phyloP scores from a whole-genome alignment of 1,140 invertebrate species.

The Hyles vespertilio region DNA sequence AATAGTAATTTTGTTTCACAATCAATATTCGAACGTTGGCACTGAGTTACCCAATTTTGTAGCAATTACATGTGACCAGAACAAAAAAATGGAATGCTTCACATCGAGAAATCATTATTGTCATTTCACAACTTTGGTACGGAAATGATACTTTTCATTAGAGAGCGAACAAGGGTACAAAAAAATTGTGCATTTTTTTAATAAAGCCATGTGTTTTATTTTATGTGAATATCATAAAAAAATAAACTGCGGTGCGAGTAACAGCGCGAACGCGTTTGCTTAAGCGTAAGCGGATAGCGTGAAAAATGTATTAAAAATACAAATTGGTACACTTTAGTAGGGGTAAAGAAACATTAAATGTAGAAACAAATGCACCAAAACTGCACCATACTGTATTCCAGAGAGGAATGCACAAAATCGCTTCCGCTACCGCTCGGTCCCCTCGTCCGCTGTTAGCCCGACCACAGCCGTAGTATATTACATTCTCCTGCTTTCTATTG shows the following conservation, averaged over 20 bases:
- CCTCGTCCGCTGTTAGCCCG: background rate
- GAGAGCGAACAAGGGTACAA: slow-evolving; percentile 4
- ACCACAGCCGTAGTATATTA: slow-evolving; percentile 3
- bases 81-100: slow-evolving; percentile 13
- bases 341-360: no score
- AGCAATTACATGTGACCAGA: slow-evolving; percentile 9
- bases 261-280: no score
- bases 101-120: slow-evolving; percentile 50
- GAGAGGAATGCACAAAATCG: no score
- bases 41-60: slow-evolving; percentile 30
- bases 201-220: no score
- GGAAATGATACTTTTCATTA: slow-evolving; percentile 10
- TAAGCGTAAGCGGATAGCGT: no score
- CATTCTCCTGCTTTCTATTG: slow-evolving; percentile 9
- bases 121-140: slow-evolving; percentile 59
- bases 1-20: slow-evolving; percentile 6
- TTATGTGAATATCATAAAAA: no score
- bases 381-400: no score
- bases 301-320: no score
- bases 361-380: no score
- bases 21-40: slow-evolving; percentile 21
- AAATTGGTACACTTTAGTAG: no score
- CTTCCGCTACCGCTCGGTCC: background rate
- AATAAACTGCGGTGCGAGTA: no score
- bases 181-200: background rate